phyloP scores from a whole-genome alignment of 2,113 vertebrate species.

The Phalacrocorax aristotelis region DNA sequence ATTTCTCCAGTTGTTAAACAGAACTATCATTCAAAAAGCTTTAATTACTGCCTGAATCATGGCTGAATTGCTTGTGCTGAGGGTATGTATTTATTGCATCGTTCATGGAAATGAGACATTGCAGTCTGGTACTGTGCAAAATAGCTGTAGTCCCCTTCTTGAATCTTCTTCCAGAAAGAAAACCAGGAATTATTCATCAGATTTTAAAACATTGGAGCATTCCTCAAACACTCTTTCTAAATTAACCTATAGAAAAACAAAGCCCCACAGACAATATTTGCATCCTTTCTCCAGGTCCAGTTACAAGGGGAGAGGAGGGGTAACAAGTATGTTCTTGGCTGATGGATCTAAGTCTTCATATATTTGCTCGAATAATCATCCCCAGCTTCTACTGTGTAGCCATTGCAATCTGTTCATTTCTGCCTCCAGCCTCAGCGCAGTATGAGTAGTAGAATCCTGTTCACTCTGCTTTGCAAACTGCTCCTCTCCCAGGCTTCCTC shows the following conservation, averaged over 20 bases:
- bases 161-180: not conserved
- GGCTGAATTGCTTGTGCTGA: not conserved
- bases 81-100: not conserved
- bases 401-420: not conserved
- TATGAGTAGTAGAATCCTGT: not conserved
- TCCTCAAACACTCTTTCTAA: not conserved
- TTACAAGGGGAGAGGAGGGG: not conserved
- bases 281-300: not conserved
- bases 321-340: not conserved
- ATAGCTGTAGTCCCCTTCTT: not conserved
- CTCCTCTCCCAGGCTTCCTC: not conserved
- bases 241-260: not conserved
- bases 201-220: not conserved
- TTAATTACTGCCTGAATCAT: not conserved
- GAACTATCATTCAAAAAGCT: not conserved
- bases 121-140: not conserved
- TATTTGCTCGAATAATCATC: not conserved
- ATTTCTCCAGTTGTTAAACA: slow-evolving; percentile 33
- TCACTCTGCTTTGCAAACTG: not conserved
- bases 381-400: not conserved
- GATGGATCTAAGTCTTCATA: not conserved
- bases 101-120: not conserved
- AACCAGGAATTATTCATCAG: not conserved
- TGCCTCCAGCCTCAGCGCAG: not conserved
- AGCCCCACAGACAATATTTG: not conserved